Conservation (phyloP, 2,888 invertebrate genomes). For the Limenitis camilla region DNA sequence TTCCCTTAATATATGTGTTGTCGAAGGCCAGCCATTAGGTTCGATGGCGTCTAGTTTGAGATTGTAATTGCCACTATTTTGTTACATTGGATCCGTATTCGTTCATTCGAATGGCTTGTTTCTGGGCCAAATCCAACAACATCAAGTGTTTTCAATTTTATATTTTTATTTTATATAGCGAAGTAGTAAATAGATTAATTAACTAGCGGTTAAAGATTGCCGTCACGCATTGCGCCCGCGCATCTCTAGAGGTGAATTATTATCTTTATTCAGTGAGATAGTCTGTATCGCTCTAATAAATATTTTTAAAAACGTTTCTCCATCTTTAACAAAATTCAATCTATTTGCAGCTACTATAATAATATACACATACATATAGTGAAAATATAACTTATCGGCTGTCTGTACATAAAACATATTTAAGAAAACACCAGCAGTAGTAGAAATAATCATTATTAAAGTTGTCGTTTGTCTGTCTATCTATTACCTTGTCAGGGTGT, state of each 20-base stretch:
- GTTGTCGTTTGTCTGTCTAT: no score
- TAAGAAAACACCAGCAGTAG: no score
- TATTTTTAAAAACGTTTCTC: constrained; percentile 17
- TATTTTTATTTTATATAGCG: constrained; percentile 8
- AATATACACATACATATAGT: no score
- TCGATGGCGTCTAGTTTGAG: constrained; percentile 51
- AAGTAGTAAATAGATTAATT: constrained; percentile 35
- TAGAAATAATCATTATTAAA: no score
- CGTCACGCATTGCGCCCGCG: constrained; percentile 35
- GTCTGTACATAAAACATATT: no score
- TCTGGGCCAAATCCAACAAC: constrained; percentile 38
- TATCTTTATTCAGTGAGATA: constrained; percentile 32
- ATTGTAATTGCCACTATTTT: constrained; percentile 66
- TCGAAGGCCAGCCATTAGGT: constrained; percentile 54
- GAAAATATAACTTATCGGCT: no score
- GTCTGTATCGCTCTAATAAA: constrained; percentile 28
- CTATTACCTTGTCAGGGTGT: no score
- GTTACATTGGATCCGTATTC: constrained; percentile 56
- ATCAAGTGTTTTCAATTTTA: constrained; percentile 16
- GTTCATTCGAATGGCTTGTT: constrained; percentile 47
- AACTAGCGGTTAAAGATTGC: constrained; percentile 38
- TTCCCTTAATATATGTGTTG: constrained; percentile 56
- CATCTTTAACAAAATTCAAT: no score
- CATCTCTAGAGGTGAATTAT: constrained; percentile 45
- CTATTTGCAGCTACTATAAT: no score